phyloP scores from a whole-genome alignment of 2,113 vertebrate species.

The Trematocara variabile region DNA sequence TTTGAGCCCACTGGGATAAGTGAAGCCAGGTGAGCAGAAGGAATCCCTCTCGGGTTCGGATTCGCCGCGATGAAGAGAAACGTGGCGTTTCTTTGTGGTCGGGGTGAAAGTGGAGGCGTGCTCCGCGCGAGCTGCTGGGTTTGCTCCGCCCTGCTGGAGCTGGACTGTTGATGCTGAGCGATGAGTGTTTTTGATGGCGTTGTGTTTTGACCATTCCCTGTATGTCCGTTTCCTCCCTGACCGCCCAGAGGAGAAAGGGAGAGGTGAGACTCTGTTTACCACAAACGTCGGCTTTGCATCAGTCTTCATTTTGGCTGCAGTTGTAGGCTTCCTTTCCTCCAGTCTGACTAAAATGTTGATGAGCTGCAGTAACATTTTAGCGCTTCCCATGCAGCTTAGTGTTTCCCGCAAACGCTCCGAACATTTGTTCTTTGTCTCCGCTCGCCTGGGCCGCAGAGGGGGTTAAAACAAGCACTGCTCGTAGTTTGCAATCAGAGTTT shows the following conservation, averaged over 20 bases:
- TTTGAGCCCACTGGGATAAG: not conserved
- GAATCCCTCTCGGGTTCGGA: not conserved
- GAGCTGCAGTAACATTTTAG: constrained; percentile 45
- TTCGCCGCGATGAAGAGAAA: rapidly evolving
- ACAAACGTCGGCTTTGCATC: constrained; percentile 50
- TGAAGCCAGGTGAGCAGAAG: not conserved
- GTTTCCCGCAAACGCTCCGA: not conserved
- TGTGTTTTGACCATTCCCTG: constrained; percentile 65
- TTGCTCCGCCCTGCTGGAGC: not conserved
- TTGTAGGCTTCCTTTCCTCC: constrained; percentile 11
- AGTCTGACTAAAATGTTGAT: constrained; percentile 53
- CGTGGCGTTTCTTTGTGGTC: not conserved
- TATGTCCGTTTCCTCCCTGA: constrained; percentile 46
- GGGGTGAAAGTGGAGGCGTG: rapidly evolving
- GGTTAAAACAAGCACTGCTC: not conserved
- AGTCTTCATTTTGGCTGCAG: constrained; percentile 42
- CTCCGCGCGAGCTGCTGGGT: rapidly evolving
- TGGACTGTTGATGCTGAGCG: not conserved
- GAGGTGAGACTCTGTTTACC: constrained; percentile 63
- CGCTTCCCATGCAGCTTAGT: not conserved
- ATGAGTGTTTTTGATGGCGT: constrained; percentile 26
- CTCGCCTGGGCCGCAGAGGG: not conserved
- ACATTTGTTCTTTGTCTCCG: not conserved
- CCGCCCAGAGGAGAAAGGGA: constrained; percentile 60
- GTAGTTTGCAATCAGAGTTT: not conserved